These are phyloP conservation scores for Sphaerophoria rueppellii DNA, from an alignment of 2,888 invertebrate species.

Conservation along the genomic window DNA sequence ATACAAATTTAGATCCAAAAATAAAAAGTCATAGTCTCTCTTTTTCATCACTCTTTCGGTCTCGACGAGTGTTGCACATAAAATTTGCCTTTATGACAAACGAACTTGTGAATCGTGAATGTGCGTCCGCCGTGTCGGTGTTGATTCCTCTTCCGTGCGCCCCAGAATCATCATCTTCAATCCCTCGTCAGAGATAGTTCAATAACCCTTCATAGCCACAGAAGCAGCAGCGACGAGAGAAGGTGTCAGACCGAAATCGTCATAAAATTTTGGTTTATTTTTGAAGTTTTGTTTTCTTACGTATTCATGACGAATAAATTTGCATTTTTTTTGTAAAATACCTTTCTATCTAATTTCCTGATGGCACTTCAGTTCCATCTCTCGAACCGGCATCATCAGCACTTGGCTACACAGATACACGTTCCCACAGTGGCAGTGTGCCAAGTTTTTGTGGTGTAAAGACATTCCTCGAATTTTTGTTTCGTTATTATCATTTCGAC, in stretches of 20 bases:
- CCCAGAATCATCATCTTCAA: too few relatives aligned
- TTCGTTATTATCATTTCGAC: background rate
- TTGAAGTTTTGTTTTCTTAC: conserved; percentile 8
- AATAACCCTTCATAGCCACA: conserved; percentile 66
- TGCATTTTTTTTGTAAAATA: conserved; percentile 48
- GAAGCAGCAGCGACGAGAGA: background rate
- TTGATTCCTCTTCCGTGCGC: background rate
- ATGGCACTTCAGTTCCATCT: conserved; percentile 7
- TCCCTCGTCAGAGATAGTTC: conserved; percentile 37
- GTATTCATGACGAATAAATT: conserved; percentile 58
- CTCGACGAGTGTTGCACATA: conserved; percentile 9
- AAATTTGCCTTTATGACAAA: conserved; percentile 55
- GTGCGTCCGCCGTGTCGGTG: conserved; percentile 24
- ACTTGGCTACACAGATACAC: background rate
- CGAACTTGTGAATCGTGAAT: background rate
- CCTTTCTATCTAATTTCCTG: conserved; percentile 4
- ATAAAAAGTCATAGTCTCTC: conserved; percentile 56
- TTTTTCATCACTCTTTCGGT: background rate
- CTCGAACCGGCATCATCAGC: conserved; percentile 1
- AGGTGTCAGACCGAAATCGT: conserved; percentile 21
- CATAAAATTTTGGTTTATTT: background rate
- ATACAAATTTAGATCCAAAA: conserved; percentile 66
- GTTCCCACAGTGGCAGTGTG: conserved; percentile 11
- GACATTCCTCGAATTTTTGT: conserved; percentile 18
- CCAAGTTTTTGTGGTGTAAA: conserved; percentile 16